Percentiles rank a stretch among this genome's conserved stretches.
Evolutionary conservation across 2,113 vertebrate genomes (phyloP).

Genomic region (Fulmarus glacialis): DNA sequence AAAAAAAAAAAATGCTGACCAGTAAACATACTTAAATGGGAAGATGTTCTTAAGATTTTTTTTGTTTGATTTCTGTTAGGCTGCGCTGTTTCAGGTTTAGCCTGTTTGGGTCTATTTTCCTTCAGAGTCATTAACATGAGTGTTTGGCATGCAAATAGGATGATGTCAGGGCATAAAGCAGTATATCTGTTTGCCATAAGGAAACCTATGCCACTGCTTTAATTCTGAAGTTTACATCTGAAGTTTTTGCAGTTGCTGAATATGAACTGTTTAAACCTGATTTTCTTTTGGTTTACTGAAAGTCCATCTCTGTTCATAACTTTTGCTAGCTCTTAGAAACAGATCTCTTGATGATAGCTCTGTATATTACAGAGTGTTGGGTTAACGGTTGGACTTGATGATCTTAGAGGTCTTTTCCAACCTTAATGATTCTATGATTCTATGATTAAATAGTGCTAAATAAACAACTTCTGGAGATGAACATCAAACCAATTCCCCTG

Average conservation of each 20-base stretch:
- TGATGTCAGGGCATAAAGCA: conserved; percentile 7
- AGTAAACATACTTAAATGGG: neutral
- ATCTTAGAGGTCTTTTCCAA: too few species aligned
- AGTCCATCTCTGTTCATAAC: neutral
- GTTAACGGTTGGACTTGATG: too few species aligned
- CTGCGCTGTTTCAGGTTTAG: neutral
- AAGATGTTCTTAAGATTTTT: neutral
- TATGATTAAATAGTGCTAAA: neutral
- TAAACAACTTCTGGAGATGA: neutral
- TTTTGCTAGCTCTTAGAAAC: neutral
- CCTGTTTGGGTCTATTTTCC: neutral
- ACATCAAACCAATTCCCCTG: neutral
- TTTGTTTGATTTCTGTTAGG: neutral
- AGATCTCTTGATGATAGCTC: neutral
- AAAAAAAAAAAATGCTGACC: neutral
- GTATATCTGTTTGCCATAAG: neutral
- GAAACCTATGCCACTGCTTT: neutral
- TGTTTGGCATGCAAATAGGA: conserved; percentile 8
- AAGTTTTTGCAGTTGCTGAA: neutral
- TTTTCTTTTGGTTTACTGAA: neutral
- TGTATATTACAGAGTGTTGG: neutral
- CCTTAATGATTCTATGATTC: too few species aligned
- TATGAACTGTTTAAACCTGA: neutral
- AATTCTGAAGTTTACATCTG: neutral
- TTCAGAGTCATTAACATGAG: neutral